phyloP scores from a whole-genome alignment of 2,113 vertebrate species.

The Grammomys dolichurus region DNA sequence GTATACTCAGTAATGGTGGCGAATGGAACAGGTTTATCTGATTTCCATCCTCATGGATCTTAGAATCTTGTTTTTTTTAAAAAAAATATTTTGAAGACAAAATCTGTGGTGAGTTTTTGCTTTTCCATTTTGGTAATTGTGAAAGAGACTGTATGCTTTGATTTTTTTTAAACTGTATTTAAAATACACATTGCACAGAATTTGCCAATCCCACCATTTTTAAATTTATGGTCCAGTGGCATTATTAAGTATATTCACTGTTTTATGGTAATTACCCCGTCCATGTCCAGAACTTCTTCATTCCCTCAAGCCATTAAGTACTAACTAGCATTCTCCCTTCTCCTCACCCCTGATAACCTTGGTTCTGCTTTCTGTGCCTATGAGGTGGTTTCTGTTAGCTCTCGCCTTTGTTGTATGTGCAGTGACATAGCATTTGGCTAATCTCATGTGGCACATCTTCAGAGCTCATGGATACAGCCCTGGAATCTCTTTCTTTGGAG shows the following conservation, averaged over 20 bases:
- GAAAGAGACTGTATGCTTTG: not conserved
- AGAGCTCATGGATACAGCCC: not conserved
- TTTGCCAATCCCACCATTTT: slow-evolving; percentile 10
- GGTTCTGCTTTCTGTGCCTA: not conserved
- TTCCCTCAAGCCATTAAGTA: not conserved
- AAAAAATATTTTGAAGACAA: slow-evolving; percentile 43
- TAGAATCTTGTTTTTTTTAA: not conserved
- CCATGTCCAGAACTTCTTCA: not conserved
- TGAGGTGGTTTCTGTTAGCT: not conserved
- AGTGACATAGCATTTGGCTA: not conserved
- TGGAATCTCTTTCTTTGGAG: slow-evolving; percentile 46
- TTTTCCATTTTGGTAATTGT: not conserved
- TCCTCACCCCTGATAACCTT: not conserved
- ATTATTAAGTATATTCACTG: not conserved
- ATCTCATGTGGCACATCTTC: slow-evolving; percentile 21
- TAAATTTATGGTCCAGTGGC: not conserved
- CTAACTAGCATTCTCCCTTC: not conserved
- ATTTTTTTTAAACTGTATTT: not conserved
- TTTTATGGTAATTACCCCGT: not conserved
- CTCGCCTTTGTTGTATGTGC: not conserved
- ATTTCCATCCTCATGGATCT: slow-evolving; percentile 17
- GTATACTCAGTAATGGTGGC: not conserved
- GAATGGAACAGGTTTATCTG: not conserved
- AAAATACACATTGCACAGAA: not conserved
- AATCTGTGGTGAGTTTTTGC: not conserved